Percentiles rank a stretch among this genome's conserved stretches.
These are phyloP conservation scores for Clinocottus analis DNA, from an alignment of 2,113 vertebrate species.

Conservation along the genomic window DNA sequence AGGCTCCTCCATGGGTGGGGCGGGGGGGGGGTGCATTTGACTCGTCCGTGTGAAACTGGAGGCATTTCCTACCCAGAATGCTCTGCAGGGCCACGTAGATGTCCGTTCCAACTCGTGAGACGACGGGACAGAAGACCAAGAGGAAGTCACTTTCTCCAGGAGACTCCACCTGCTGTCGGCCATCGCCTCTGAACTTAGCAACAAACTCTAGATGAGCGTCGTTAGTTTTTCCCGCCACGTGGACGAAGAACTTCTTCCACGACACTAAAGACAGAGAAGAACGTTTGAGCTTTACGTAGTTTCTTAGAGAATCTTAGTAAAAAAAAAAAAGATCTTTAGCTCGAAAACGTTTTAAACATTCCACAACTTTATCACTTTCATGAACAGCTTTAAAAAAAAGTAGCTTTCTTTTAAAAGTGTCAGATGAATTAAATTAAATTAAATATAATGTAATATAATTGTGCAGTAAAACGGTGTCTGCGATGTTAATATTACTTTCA, in stretches of 20 bases:
- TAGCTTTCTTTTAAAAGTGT: too few species aligned
- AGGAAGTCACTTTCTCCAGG: neutral
- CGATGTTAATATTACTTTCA: too few species aligned
- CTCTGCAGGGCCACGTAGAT: neutral
- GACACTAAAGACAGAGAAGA: neutral
- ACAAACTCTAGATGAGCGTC: neutral
- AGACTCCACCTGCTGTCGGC: rapidly evolving
- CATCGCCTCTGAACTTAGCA: rapidly evolving
- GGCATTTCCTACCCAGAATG: neutral
- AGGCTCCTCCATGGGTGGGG: too few species aligned
- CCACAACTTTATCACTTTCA: too few species aligned
- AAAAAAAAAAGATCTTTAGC: too few species aligned
- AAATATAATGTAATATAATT: too few species aligned
- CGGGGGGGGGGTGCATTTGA: neutral
- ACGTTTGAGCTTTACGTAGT: too few species aligned
- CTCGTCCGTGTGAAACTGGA: neutral
- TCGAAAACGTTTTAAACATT: too few species aligned
- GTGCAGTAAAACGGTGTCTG: neutral
- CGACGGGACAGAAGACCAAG: constrained; percentile 55
- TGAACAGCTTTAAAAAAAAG: too few species aligned
- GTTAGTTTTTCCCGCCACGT: neutral
- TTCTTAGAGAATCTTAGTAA: too few species aligned
- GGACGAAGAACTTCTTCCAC: neutral
- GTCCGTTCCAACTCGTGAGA: constrained; percentile 32
- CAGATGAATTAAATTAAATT: too few species aligned